A percentile compares a stretch with the other conserved stretches of the same genome.
Evolutionary conservation across 2,113 vertebrate genomes (phyloP).

Genomic region (Turdus rufiventris): DNA sequence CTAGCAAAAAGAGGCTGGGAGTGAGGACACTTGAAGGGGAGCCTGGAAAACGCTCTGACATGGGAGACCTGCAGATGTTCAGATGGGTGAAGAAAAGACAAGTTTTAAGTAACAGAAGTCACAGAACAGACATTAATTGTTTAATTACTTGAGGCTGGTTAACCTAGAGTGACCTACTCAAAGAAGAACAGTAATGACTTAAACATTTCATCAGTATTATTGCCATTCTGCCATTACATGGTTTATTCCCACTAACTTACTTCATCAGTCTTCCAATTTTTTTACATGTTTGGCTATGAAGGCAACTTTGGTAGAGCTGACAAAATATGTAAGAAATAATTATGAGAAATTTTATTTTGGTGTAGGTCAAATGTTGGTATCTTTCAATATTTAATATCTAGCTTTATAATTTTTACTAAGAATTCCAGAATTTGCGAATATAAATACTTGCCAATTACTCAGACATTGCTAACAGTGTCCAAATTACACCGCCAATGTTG

Average conservation of each 20-base stretch:
- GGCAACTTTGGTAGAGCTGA: not conserved
- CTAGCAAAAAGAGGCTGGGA: not conserved
- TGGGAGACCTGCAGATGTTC: not conserved
- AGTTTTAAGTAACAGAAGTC: not conserved
- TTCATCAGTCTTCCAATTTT: not conserved
- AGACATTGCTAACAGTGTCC: not conserved
- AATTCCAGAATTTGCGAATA: not conserved
- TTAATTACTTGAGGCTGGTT: not conserved
- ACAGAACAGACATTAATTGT: not conserved
- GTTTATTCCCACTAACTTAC: not conserved
- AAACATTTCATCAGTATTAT: not conserved
- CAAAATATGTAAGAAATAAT: not conserved
- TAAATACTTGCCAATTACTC: not conserved
- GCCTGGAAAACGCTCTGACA: not conserved
- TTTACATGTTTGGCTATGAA: not conserved
- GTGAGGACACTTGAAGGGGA: not conserved
- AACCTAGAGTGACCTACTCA: not conserved
- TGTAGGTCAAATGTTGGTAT: not conserved
- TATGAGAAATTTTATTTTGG: not conserved
- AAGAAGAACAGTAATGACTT: not conserved
- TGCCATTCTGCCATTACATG: not conserved
- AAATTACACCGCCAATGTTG: not conserved
- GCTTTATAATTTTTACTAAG: not conserved
- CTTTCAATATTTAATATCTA: not conserved
- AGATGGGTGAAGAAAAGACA: not conserved